Evolutionary conservation across 2,113 vertebrate genomes (phyloP), one percentile per base, ranked within the genome.

Genomic region (Triplophysa tibetana): DNA sequence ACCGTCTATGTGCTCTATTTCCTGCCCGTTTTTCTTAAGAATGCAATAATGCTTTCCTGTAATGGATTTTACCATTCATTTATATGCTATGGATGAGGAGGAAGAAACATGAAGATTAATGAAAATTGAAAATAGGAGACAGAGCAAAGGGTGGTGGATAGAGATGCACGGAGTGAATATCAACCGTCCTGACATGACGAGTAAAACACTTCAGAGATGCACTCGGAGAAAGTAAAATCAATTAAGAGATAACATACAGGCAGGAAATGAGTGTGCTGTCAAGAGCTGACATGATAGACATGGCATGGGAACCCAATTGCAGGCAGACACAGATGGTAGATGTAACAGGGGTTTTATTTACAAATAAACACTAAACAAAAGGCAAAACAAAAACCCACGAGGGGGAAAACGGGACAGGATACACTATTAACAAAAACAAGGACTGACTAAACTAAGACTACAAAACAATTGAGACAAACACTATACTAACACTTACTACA

Each of bases 171-270:
- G 7, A 6, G 52, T 38, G 70, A 60, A 73, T 60, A 73, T 29
- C 29, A 73, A 8, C 52, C 19, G n/a, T 58, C 52, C 29, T 73
- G 29, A 41, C 70, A 58, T 41, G 70, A 14, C 58, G 26, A 58
- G n/a, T 19, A 52, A 73, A 73, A 41, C 33, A n/a, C 38, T 58
- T 41, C 52, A 33, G 23, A 41, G 50, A 9, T 38, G 13, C 26
- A 8, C 70, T 5, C 56, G 11, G 33, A 38, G 67, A 70, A 58
- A 70, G 61, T 61, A 72, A 63, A 72, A 38, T 58, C 56, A 79
- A 79, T 78, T 72, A 72, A 73, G 61, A 80, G 70, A 82, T 63
- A 64, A 61, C 58, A 24, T 11, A 82, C 26, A 81, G 65, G 61
- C 23, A 54, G 64, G 65, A 54, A 33, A 66, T 68, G 26, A 60